A percentile compares a stretch with the other conserved stretches of the same genome.
Evolutionary conservation across 2,113 vertebrate genomes (phyloP).

Genomic region (Notarius quadriscutis): DNA sequence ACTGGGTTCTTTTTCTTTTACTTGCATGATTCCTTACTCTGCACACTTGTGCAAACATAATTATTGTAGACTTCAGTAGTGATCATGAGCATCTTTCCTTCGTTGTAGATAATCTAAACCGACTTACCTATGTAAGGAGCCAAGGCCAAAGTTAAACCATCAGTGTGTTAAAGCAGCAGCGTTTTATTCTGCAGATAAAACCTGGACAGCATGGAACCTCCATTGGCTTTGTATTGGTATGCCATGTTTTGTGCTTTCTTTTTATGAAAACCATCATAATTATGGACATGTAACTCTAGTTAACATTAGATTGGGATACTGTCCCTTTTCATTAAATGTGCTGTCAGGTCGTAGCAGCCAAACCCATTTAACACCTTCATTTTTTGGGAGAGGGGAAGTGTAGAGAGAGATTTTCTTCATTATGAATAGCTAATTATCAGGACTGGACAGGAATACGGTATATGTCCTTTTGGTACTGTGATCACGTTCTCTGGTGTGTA

Average conservation of each 20-base stretch:
- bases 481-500: background rate
- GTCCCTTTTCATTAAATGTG: background rate
- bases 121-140: background rate
- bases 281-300: background rate
- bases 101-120: too few relatives aligned
- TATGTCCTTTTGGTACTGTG: background rate
- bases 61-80: too few relatives aligned
- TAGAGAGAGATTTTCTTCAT: background rate
- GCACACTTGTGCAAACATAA: too few relatives aligned
- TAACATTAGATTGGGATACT: background rate
- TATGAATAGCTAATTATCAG: conserved; percentile 8
- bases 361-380: background rate
- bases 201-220: background rate
- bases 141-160: background rate
- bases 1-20: too few relatives aligned
- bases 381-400: background rate
- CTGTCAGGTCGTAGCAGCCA: background rate
- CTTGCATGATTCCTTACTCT: too few relatives aligned
- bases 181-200: background rate
- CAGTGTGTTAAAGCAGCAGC: background rate
- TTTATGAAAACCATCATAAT: background rate
- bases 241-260: conserved; percentile 5
- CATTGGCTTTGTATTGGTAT: background rate
- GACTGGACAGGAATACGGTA: background rate
- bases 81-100: too few relatives aligned